Conservation (phyloP, 2,113 vertebrate genomes). For the Anhinga rufa region DNA sequence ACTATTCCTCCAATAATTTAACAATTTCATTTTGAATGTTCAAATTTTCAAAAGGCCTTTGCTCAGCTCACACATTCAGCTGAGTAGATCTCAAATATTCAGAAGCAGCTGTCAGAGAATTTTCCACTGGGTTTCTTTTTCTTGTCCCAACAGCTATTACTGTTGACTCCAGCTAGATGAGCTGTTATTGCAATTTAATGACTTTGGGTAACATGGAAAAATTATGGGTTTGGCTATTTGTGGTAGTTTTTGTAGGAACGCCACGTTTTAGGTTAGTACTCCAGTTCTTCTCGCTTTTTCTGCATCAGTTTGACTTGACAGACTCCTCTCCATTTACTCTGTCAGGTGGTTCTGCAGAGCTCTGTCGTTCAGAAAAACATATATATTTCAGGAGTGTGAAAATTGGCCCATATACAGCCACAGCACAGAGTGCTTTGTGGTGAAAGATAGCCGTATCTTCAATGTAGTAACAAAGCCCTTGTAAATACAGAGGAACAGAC, state of each 20-base stretch:
- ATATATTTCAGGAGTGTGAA: background rate
- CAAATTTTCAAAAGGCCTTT: background rate
- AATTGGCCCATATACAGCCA: background rate
- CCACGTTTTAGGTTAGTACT: background rate
- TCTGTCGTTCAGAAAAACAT: background rate
- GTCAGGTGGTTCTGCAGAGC: background rate
- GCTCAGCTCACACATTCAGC: background rate
- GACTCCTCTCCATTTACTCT: background rate
- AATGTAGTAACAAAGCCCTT: background rate
- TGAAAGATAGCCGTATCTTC: background rate
- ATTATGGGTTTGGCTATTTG: background rate
- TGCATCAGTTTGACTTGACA: background rate
- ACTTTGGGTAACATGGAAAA: conserved; percentile 15
- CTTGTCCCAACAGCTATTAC: background rate
- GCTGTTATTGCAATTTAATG: background rate
- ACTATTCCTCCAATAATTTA: background rate
- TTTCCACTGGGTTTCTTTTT: conserved; percentile 26
- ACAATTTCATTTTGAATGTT: background rate
- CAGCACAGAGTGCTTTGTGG: background rate
- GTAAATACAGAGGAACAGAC: background rate
- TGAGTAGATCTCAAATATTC: conserved; percentile 2
- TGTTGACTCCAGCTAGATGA: background rate
- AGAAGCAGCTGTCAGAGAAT: conserved; percentile 18
- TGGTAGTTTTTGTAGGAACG: background rate
- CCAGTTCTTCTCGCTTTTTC: background rate